Evolutionary conservation across 2,888 invertebrate genomes (phyloP).

Genomic region (Oxycera nigricornis): DNA sequence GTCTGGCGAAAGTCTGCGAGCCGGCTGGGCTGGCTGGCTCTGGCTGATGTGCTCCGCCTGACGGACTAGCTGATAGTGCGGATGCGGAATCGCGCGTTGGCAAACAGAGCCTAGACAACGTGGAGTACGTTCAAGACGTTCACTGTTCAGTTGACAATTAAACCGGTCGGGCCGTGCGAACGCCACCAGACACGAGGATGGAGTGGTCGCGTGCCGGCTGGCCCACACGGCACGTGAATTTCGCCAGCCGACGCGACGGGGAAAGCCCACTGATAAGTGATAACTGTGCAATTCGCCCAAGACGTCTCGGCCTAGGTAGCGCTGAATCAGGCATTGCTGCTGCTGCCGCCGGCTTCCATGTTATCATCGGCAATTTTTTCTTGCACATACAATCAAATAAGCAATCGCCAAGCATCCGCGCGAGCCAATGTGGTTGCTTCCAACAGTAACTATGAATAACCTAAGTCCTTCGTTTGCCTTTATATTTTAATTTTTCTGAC

Average conservation of each 20-base stretch:
- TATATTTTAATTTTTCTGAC: no score
- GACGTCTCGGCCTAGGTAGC: not conserved
- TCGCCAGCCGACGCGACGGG: not conserved
- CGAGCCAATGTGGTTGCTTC: no score
- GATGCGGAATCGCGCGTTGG: conserved; percentile 25
- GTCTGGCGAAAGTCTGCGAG: conserved; percentile 19
- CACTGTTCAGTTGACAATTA: conserved; percentile 30
- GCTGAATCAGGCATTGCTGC: not conserved
- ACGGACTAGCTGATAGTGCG: conserved; percentile 14
- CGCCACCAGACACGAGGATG: not conserved
- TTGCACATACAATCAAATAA: no score
- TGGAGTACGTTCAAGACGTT: conserved; percentile 4
- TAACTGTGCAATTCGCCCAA: not conserved
- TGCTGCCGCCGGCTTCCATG: no score
- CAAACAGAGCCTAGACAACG: conserved; percentile 32
- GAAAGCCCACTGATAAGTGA: not conserved
- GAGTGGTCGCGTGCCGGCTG: not conserved
- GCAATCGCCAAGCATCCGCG: no score
- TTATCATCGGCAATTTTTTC: no score
- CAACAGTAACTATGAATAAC: no score
- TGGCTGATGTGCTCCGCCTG: not conserved
- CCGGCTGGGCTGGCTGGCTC: not conserved
- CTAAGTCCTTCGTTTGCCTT: no score
- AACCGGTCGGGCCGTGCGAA: conserved; percentile 22
- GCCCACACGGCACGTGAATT: conserved; percentile 4